Conservation (phyloP, 1,140 invertebrate species). For the Globodera rostochiensis region DNA sequence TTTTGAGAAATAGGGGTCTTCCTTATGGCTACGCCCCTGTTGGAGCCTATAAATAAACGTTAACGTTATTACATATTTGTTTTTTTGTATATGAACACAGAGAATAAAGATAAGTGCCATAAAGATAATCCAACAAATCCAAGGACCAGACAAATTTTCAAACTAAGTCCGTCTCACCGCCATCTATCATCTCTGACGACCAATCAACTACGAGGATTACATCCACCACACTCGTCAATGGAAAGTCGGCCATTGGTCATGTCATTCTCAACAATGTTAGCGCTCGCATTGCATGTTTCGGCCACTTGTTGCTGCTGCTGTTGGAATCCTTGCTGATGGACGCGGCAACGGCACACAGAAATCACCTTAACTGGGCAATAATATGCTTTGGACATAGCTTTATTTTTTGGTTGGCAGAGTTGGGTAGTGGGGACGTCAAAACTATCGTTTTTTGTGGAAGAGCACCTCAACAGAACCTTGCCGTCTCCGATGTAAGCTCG, state of each 20-base stretch:
- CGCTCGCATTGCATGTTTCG: neutral
- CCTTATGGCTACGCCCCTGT: neutral
- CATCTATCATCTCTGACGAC: too few species aligned
- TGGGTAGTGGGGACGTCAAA: too few species aligned
- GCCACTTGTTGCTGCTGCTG: neutral
- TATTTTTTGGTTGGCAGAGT: too few species aligned
- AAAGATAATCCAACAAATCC: neutral
- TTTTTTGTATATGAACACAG: slow-evolving; percentile 5
- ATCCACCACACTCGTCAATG: neutral
- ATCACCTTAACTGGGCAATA: neutral
- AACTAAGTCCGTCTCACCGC: neutral
- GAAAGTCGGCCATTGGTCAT: neutral
- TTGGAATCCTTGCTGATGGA: neutral
- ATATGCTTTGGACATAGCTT: too few species aligned
- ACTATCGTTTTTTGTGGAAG: neutral
- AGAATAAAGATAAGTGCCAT: neutral
- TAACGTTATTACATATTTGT: slow-evolving; percentile 1
- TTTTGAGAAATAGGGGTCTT: neutral
- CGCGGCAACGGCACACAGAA: neutral
- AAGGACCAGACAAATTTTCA: neutral
- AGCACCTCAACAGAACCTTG: slow-evolving; percentile 16
- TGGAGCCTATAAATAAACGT: neutral
- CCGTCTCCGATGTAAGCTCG: slow-evolving; percentile 22
- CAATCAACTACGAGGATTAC: neutral
- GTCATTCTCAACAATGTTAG: neutral